phyloP scores from a whole-genome alignment of 2,797 vertebrate species.

The Lophotriccus pileatus region DNA sequence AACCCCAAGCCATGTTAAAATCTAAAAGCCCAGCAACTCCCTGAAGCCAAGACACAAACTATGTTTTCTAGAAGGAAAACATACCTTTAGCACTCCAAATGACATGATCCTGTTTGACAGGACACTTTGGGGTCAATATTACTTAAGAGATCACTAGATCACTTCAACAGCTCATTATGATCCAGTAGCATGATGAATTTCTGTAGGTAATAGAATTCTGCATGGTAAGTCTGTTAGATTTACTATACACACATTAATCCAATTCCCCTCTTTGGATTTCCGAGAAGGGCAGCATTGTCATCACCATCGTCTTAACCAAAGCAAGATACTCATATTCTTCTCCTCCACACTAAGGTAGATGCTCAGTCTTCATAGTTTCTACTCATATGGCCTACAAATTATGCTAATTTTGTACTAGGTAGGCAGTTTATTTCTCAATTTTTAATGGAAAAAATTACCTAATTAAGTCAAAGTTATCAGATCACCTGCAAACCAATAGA shows the following conservation, averaged over 20 bases:
- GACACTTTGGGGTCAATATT: background rate
- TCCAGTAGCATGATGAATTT: background rate
- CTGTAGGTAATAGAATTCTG: background rate
- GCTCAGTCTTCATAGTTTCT: background rate
- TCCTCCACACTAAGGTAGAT: background rate
- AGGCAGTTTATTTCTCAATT: background rate
- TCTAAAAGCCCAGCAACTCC: background rate
- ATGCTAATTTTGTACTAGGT: background rate
- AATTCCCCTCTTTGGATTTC: background rate
- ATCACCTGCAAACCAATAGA: background rate
- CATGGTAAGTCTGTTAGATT: background rate
- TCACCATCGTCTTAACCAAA: background rate
- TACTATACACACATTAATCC: background rate
- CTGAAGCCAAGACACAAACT: background rate
- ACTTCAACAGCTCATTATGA: background rate
- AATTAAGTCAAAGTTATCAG: background rate
- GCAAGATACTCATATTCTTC: background rate
- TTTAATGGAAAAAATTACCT: background rate
- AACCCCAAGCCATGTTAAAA: background rate
- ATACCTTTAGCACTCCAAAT: background rate
- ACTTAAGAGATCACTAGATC: background rate
- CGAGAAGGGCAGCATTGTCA: background rate
- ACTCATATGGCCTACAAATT: background rate
- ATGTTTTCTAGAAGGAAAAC: background rate
- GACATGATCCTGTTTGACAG: background rate